phyloP scores from a whole-genome alignment of 2,113 vertebrate species.

The Onychorhynchus coronatus region DNA sequence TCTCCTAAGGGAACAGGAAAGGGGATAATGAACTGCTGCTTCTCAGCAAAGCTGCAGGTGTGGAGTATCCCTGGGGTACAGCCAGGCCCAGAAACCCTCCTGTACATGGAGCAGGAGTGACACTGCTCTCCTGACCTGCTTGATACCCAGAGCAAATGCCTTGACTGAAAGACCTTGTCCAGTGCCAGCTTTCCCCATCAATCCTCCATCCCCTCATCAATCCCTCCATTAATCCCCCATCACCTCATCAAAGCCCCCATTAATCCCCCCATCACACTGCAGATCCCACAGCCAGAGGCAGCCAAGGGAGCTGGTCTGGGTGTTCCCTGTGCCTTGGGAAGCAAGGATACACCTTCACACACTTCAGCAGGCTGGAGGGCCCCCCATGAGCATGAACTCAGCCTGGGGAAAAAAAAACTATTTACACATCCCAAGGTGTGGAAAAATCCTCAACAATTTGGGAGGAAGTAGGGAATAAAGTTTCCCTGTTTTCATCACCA shows the following conservation, averaged over 20 bases:
- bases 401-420: not conserved
- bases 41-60: not conserved
- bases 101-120: not conserved
- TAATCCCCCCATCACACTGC: not conserved
- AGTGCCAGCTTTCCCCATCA: not conserved
- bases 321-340: not conserved
- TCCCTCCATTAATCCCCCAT: not conserved
- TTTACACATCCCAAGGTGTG: not conserved
- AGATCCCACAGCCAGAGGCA: not conserved
- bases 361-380: fast-evolving
- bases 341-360: not conserved
- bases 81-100: not conserved
- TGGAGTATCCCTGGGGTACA: not conserved
- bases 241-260: not conserved
- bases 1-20: not conserved
- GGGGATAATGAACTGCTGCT: not conserved
- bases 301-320: fast-evolving
- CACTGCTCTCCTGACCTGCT: not conserved
- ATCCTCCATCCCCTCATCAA: no score
- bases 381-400: not conserved
- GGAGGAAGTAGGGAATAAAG: not conserved
- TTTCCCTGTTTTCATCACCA: not conserved
- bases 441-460: not conserved
- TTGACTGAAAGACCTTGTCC: not conserved
- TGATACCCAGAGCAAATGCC: fast-evolving